These are phyloP conservation scores for Schlechtendalia chinensis DNA, from an alignment of 1,140 invertebrate genomes.

Conservation along the genomic window DNA sequence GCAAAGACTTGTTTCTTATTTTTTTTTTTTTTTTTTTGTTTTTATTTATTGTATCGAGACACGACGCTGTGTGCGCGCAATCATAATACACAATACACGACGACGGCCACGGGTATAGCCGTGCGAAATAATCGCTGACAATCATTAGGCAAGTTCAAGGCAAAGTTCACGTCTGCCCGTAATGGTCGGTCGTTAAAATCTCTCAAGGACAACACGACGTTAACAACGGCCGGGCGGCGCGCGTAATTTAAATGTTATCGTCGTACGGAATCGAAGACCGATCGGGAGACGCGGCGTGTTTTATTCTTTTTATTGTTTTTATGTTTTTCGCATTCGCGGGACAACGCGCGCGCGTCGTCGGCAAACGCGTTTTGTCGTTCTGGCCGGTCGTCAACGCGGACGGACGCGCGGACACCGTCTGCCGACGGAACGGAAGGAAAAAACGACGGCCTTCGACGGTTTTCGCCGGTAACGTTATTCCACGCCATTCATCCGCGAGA, in stretches of 20 bases:
- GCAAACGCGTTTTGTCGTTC: too few relatives aligned
- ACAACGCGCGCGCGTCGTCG: not conserved
- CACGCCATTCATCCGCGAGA: not conserved
- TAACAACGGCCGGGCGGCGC: not conserved
- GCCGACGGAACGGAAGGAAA: too few relatives aligned
- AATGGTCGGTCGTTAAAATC: constrained; percentile 49
- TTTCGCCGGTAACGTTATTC: constrained; percentile 3
- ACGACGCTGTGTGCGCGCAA: not conserved
- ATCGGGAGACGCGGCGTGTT: not conserved
- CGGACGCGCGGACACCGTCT: too few relatives aligned
- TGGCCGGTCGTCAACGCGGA: too few relatives aligned
- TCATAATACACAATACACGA: not conserved
- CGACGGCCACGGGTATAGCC: not conserved
- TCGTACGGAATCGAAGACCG: constrained; percentile 7
- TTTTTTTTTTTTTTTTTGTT: not conserved
- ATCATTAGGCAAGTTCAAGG: constrained; percentile 48
- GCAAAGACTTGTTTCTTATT: constrained; percentile 40
- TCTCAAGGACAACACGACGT: constrained; percentile 38
- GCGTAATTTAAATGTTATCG: constrained; percentile 33
- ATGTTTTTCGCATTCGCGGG: not conserved
- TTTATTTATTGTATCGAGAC: constrained; percentile 9
- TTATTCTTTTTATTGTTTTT: too few relatives aligned
- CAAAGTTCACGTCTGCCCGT: constrained; percentile 42
- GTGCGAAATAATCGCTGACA: constrained; percentile 44
- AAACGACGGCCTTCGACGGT: constrained; percentile 9